Conservation (phyloP, 1,140 invertebrate genomes). For the Megathymus violae region DNA sequence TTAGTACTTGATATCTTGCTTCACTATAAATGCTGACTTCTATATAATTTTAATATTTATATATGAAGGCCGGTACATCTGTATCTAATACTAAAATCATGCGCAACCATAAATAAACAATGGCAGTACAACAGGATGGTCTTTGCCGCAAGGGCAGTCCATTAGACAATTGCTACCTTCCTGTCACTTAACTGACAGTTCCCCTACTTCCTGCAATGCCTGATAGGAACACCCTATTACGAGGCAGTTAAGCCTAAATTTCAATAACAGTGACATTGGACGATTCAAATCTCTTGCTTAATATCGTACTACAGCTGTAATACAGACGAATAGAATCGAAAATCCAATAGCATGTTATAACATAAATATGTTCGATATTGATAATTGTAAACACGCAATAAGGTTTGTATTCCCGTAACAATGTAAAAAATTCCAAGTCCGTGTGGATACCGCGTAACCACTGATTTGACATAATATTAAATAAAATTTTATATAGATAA, state of each 20-base stretch:
- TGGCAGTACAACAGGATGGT: conserved; percentile 42
- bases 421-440: conserved; percentile 22
- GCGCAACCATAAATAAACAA: conserved; percentile 21
- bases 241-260: conserved; percentile 15
- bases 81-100: too few species aligned
- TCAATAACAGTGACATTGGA: neutral
- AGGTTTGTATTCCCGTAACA: conserved; percentile 27
- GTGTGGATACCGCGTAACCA: conserved; percentile 33
- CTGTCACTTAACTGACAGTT: conserved; percentile 48
- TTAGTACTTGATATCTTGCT: too few species aligned
- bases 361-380: neutral
- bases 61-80: too few species aligned
- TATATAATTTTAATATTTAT: too few species aligned
- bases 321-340: conserved; percentile 6
- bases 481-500: conserved; percentile 34
- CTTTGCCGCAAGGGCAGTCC: conserved; percentile 52
- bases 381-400: conserved; percentile 7
- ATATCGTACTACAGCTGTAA: neutral
- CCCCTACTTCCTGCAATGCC: conserved; percentile 50
- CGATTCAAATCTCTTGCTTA: neutral
- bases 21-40: too few species aligned
- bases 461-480: conserved; percentile 41
- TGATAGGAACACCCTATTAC: neutral
- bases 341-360: neutral
- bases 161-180: conserved; percentile 59